Conservation (phyloP, 2,113 vertebrate genomes). For the Panthera uncia region DNA sequence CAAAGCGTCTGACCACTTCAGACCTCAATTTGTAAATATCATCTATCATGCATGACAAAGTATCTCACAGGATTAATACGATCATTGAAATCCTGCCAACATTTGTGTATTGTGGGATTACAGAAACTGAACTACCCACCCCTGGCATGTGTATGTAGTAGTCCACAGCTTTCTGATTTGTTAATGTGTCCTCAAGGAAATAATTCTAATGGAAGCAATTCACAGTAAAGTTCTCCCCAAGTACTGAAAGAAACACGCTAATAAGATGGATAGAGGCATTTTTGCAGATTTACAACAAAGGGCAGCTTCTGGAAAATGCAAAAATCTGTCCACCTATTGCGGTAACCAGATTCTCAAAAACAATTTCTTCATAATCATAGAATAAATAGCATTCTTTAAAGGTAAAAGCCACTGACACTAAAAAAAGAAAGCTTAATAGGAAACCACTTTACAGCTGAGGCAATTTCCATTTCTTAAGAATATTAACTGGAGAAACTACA, state of each 20-base stretch:
- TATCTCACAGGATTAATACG: constrained; percentile 64
- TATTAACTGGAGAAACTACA: constrained; percentile 11
- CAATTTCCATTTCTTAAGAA: constrained; percentile 56
- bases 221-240: constrained; percentile 28
- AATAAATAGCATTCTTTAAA: background rate
- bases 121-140: constrained; percentile 4
- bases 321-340: background rate
- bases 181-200: constrained; percentile 65
- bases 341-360: constrained; percentile 46
- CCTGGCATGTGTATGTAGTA: constrained; percentile 26
- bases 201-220: constrained; percentile 51
- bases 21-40: constrained; percentile 72
- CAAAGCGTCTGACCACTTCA: constrained; percentile 66
- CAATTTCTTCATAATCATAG: constrained; percentile 44
- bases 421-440: background rate
- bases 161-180: constrained; percentile 47
- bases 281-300: constrained; percentile 42
- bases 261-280: constrained; percentile 39
- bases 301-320: constrained; percentile 34
- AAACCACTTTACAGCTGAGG: constrained; percentile 34
- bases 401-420: background rate
- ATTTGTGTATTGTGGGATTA: constrained; percentile 47
- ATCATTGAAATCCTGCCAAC: constrained; percentile 69
- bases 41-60: constrained; percentile 69
- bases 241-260: constrained; percentile 2